Evolutionary conservation across 2,113 vertebrate genomes (phyloP).

Genomic region (Notarius quadriscutis): DNA sequence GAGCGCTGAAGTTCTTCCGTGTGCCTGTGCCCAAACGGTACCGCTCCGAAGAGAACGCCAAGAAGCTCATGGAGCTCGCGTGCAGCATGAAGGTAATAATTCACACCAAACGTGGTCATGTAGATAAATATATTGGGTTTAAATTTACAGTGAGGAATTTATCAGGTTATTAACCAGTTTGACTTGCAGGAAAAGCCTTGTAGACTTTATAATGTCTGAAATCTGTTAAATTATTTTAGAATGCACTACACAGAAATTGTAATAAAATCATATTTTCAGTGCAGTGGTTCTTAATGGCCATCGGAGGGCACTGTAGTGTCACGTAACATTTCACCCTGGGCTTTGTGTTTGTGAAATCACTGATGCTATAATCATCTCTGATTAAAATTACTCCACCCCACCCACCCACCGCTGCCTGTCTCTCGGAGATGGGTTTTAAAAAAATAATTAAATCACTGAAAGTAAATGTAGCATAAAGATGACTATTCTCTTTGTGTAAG

Average conservation of each 20-base stretch:
- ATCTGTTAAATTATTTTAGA: background rate
- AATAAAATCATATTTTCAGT: background rate
- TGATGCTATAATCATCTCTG: background rate
- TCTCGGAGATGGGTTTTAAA: background rate
- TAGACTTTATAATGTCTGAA: background rate
- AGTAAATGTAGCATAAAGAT: background rate
- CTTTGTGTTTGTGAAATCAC: background rate
- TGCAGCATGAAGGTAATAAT: conserved; percentile 92
- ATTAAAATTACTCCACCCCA: background rate
- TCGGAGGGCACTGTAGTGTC: conserved; percentile 62
- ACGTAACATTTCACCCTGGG: background rate
- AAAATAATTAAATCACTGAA: background rate
- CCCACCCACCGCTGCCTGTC: no score
- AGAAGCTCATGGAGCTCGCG: conserved; percentile 96
- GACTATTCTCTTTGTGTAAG: background rate
- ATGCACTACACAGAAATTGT: background rate
- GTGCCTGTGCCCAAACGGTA: conserved; percentile 98
- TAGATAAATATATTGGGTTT: no score
- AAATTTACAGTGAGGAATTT: background rate
- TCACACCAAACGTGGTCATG: no score
- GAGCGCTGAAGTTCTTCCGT: conserved; percentile 95
- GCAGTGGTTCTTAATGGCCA: conserved; percentile 52
- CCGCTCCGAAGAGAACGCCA: conserved; percentile 96
- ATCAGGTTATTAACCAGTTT: background rate
- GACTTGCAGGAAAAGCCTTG: background rate